Conservation (phyloP, 2,888 invertebrate species). For the Melieria omissa region DNA sequence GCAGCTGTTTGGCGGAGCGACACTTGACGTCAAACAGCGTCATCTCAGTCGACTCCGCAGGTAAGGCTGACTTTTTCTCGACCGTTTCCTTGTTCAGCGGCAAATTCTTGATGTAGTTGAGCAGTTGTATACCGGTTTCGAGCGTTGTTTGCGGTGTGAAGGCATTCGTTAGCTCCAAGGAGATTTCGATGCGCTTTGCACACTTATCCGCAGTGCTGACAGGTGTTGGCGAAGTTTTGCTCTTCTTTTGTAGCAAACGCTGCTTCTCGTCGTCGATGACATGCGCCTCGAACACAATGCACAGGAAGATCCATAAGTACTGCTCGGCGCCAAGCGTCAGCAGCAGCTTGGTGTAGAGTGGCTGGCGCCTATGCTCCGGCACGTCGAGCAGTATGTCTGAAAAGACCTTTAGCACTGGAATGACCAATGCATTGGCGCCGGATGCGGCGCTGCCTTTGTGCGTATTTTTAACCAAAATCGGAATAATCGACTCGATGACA, state of each 20-base stretch:
- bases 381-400: conserved; percentile 91
- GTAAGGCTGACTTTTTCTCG: conserved; percentile 55
- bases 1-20: conserved; percentile 78
- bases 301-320: conserved; percentile 78
- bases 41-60: conserved; percentile 61
- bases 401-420: conserved; percentile 86
- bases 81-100: conserved; percentile 71
- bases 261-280: conserved; percentile 71
- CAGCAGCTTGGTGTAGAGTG: conserved; percentile 83
- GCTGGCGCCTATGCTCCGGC: conserved; percentile 88
- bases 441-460: conserved; percentile 11
- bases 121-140: conserved; percentile 74
- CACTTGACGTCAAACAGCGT: conserved; percentile 73
- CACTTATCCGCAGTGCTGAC: conserved; percentile 61
- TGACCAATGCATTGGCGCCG: conserved; percentile 67
- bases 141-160: conserved; percentile 75
- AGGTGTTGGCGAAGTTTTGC: conserved; percentile 47
- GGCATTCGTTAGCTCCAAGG: conserved; percentile 74
- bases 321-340: conserved; percentile 75
- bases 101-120: conserved; percentile 74
- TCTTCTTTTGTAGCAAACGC: conserved; percentile 61
- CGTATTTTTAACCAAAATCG: conserved; percentile 75
- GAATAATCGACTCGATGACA: conserved; percentile 90
- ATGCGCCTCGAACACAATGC: conserved; percentile 78
- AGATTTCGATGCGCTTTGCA: conserved; percentile 74